A percentile compares a stretch with the other conserved stretches of the same genome.
These are phyloP conservation scores for Lingula anatina DNA, from an alignment of 2,888 invertebrate genomes.

Conservation along the genomic window DNA sequence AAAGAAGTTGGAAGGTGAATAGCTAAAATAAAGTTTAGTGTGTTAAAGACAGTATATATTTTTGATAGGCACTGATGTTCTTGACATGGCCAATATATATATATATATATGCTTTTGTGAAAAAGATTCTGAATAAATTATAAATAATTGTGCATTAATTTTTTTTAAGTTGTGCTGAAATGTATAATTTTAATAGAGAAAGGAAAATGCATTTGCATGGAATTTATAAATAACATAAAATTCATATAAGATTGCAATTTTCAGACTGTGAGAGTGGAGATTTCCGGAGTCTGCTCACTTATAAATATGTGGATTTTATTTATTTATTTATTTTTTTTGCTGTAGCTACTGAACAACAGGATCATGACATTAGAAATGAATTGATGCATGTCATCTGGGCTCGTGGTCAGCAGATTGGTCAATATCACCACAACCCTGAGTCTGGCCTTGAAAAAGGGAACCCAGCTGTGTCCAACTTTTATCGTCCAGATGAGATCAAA, in stretches of 20 bases:
- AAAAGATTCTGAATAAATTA: too few species aligned
- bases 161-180: too few species aligned
- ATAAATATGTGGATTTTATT: neutral
- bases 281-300: neutral
- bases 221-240: too few species aligned
- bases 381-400: slow-evolving; percentile 94
- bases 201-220: too few species aligned
- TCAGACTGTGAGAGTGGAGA: too few species aligned
- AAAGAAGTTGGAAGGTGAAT: slow-evolving; percentile 67
- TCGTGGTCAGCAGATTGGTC: slow-evolving; percentile 76
- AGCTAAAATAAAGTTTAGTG: slow-evolving; percentile 4
- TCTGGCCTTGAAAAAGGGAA: slow-evolving; percentile 59
- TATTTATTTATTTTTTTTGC: slow-evolving; percentile 2
- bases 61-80: too few species aligned
- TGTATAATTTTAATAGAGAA: too few species aligned
- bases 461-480: slow-evolving; percentile 65
- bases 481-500: slow-evolving; percentile 82
- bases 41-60: too few species aligned
- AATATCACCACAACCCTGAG: slow-evolving; percentile 69
- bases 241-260: too few species aligned
- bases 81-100: too few species aligned
- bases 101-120: too few species aligned
- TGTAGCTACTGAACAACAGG: slow-evolving; percentile 71
- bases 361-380: slow-evolving; percentile 76
- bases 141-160: too few species aligned